Evolutionary conservation across 1,140 invertebrate species (phyloP), one percentile per base, ranked within the genome.

Genomic region (Periplaneta americana): DNA sequence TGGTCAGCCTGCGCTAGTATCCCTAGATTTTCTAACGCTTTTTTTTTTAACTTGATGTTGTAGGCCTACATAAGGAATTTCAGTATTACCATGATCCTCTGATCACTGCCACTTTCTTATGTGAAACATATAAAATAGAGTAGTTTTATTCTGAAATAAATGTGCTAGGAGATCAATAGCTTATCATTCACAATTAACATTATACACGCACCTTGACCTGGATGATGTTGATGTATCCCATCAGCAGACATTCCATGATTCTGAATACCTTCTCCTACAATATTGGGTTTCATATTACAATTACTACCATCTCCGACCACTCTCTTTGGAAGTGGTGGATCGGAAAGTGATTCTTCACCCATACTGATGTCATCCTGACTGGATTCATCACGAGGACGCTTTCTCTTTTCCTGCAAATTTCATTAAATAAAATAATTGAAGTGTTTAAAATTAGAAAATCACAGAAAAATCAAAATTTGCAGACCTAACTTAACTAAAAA

Each of bases 331-430:
- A 78, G 75, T 28, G 82, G 82, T 32, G 84, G 82, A 75, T 85
- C 85, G 36, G 84, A 84, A 32, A 82, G 35, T 74, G 83, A 85
- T 66, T 84, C 84, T 48, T 85, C 84, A 5, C 83, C 85, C 34
- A 84, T 80, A 35, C 84, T 84, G 15, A 87, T 84, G 79, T 88
- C 88, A 84, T 88, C 86, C 82, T 91, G 89, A 83, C 89, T 90
- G 0, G 89, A 89, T 66, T 92, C 91, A 76, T 92, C 91, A 34
- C 89, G 85, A 80, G 89, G 87, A n/a, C 91, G 85, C 82, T 92
- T 93, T 82, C 90, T 90, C 77, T 92, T 90, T 80, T 85, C 83
- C 84, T 85, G 76, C 66, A 83, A 74, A 76, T n/a, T n/a, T 0
- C 28, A 66, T 66, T 66, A 66, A 66, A 66, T 66, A 66, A 66